Evolutionary conservation across 2,113 vertebrate species (phyloP), one percentile per base, ranked within the genome.

Genomic region (Callipepla squamata): DNA sequence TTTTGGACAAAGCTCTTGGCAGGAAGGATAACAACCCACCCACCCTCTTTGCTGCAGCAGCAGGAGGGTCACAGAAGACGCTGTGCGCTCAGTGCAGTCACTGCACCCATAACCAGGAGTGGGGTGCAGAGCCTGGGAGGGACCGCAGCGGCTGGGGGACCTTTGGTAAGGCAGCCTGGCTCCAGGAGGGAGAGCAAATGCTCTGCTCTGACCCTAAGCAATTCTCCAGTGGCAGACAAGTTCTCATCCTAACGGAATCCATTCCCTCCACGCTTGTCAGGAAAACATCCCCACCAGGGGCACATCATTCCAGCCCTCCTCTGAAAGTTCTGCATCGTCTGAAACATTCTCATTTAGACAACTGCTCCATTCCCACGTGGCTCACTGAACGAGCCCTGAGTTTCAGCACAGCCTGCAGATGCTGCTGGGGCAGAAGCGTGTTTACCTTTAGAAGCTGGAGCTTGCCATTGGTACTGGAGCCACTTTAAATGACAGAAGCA

Each of bases 1-100:
- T 89, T 87, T 95, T 95, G 95, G 95, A 93, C 44, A 78, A 79
- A 79, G 85, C 59, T 91, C 94, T 72, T 95, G 94, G 94, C 83
- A 89, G 61, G 42, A 89, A 55, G 66, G 63, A 83, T 81, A 87
- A 86, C 32, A 91, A 95, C 75, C 80, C 87, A 92, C 84, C 75
- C 93, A 83, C 80, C 58, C 80, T 85, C 91, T 96, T 42, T 79
- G 77, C 36, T 77, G 85, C 75, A 94, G 86, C 90, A 90, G 73
- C 47, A 80, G 77, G 42, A 82, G 51, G 68, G 94, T 87, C 84
- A 89, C n/a, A 84, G 1, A 3, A 65, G 48, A 87, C 55, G 58
- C 58, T 91, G 58, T 25, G 55, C 79, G 58, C 51, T 70, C 81
- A 85, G 9, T 30, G 36, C 17, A 68, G 83, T 44, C 88, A 79